phyloP scores from a whole-genome alignment of 1,140 invertebrate genomes.

The Dolichoris vasculosae region DNA sequence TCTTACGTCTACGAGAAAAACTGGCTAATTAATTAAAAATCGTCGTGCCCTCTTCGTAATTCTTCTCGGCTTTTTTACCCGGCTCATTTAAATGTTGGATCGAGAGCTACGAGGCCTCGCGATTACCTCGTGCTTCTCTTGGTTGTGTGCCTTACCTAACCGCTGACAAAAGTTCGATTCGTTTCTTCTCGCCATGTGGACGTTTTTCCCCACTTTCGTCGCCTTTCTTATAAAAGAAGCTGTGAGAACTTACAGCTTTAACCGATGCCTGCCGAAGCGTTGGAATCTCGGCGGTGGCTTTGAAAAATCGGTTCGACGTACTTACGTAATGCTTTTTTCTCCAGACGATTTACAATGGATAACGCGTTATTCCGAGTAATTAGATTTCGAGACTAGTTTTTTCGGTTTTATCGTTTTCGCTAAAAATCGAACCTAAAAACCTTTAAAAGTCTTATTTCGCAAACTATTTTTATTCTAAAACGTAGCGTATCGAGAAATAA shows the following conservation, averaged over 20 bases:
- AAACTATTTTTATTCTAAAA: too few relatives aligned
- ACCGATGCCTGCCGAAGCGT: not conserved
- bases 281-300: not conserved
- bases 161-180: not conserved
- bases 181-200: not conserved
- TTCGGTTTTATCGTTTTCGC: too few relatives aligned
- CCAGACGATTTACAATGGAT: not conserved
- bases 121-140: too few relatives aligned
- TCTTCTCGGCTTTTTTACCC: too few relatives aligned
- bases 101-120: too few relatives aligned
- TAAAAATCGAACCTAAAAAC: too few relatives aligned
- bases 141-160: slow-evolving; percentile 5
- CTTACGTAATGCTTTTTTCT: not conserved
- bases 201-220: not conserved
- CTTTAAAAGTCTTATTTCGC: too few relatives aligned
- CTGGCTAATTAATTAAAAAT: slow-evolving; percentile 36
- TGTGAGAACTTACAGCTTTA: not conserved
- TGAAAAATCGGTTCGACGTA: not conserved
- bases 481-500: too few relatives aligned
- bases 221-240: not conserved
- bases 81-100: slow-evolving; percentile 21
- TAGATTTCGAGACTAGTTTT: too few relatives aligned
- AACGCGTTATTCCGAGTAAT: not conserved
- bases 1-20: not conserved
- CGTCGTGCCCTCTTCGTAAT: not conserved